Evolutionary conservation across 2,797 vertebrate species (phyloP), one percentile per base, ranked within the genome.

Genomic region (Clarias platycephalus): DNA sequence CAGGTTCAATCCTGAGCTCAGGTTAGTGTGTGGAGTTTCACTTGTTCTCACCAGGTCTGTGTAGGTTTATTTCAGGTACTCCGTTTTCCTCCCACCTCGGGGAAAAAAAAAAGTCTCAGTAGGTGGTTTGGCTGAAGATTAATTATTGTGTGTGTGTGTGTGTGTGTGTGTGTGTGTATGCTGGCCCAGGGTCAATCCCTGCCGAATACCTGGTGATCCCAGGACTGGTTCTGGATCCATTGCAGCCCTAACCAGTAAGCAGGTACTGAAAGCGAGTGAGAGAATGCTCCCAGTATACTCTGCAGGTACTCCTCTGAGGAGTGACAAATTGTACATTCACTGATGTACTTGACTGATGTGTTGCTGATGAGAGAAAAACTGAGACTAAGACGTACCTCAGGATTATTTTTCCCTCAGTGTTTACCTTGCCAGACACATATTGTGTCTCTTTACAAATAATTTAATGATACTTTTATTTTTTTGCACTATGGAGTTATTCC

Each of bases 401-500:
- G 80, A 82, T 62, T 70, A 10, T 24, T 77, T 31, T 53, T 75
- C 34, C 58, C 64, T 57, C 28, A 80, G 58, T 67, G 60, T 75
- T 85, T 83, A 72, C 68, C 28, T 76, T 76, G 20, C 60, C 24
- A 55, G 62, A 66, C 71, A 26, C 71, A 57, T 9, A 34, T 75
- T 63, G 40, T 83, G 58, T 66, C 57, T 28, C 76, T 62, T 76
- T 60, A 66, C 66, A 81, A 40, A 3, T 70, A 82, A 6, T 82
- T 67, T 24, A 84, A 88, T 83, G 10, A 31, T 89, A 57, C 0
- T 66, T 86, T 88, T 88, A 87, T 83, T 86, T 53, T 90, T 94
- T 94, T 94, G 93, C 94, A 94, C 92, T 93, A 92, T 80, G 34
- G 26, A 82, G 18, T 76, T 78, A 62, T 81, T 91, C 88, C 87